phyloP scores from a whole-genome alignment of 2,797 vertebrate species.

The Tenualosa thibaudeaui region DNA sequence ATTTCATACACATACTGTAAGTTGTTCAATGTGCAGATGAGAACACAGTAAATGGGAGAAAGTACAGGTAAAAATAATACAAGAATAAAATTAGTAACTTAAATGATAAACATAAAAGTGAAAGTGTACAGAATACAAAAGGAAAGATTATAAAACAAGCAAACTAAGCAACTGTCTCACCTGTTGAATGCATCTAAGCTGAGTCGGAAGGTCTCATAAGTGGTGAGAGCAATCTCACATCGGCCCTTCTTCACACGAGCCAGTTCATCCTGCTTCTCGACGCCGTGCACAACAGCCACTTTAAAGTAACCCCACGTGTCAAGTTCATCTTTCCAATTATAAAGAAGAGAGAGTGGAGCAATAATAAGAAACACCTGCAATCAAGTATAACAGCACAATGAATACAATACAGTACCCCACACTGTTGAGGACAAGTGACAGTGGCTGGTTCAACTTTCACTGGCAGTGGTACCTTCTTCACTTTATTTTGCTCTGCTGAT shows the following conservation, averaged over 20 bases:
- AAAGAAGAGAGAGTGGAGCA: constrained; percentile 91
- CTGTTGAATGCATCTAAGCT: constrained; percentile 89
- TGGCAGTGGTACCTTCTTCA: constrained; percentile 71
- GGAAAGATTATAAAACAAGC: too few relatives aligned
- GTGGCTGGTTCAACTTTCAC: neutral
- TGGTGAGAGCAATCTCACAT: constrained; percentile 89
- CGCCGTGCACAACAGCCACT: constrained; percentile 84
- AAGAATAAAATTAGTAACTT: too few relatives aligned
- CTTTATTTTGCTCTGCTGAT: constrained; percentile 59
- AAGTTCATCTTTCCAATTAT: constrained; percentile 96
- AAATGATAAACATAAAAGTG: too few relatives aligned
- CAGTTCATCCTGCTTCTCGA: constrained; percentile 85
- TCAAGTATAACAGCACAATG: neutral
- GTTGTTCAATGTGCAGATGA: too few relatives aligned
- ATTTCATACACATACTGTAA: too few relatives aligned
- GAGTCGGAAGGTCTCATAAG: constrained; percentile 88
- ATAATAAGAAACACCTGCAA: constrained; percentile 89
- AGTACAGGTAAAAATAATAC: too few relatives aligned
- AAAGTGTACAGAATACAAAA: neutral
- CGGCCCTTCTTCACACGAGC: constrained; percentile 84
- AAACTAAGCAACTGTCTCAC: constrained; percentile 63
- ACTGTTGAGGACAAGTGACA: neutral
- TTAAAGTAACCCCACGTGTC: constrained; percentile 95
- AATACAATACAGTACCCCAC: neutral
- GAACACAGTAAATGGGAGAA: too few relatives aligned